Conservation (phyloP, 2,797 vertebrate species). For the Mormyrus hasselquistii region DNA sequence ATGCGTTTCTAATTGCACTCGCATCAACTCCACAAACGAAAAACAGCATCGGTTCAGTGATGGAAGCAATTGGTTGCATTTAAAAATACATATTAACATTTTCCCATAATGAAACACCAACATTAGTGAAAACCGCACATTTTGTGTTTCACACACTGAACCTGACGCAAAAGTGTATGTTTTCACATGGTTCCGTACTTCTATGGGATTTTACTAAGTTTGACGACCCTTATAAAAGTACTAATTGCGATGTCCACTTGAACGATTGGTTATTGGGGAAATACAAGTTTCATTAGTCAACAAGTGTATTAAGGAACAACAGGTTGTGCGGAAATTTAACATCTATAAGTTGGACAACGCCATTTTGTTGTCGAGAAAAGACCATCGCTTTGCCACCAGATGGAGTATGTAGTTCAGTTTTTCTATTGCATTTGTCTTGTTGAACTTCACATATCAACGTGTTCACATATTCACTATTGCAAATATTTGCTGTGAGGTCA, state of each 20-base stretch:
- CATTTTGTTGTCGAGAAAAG: neutral
- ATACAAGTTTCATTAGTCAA: neutral
- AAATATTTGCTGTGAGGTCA: neutral
- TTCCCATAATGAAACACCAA: neutral
- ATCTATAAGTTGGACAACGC: neutral
- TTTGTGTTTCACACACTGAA: neutral
- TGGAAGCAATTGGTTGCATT: neutral
- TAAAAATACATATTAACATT: neutral
- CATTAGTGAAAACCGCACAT: neutral
- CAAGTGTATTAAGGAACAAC: neutral
- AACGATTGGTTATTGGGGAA: neutral
- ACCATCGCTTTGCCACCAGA: neutral
- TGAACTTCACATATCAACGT: neutral
- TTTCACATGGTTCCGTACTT: neutral
- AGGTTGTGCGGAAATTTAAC: neutral
- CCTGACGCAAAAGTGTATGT: neutral
- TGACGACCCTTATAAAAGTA: neutral
- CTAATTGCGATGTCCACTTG: neutral
- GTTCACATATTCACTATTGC: neutral
- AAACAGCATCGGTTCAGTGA: neutral
- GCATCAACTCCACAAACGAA: neutral
- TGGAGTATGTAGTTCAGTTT: constrained; percentile 13
- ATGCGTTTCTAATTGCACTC: neutral
- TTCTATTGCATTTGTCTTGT: neutral
- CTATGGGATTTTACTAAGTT: neutral